phyloP scores from a whole-genome alignment of 2,888 invertebrate genomes.

The Macroteleia sp. region DNA sequence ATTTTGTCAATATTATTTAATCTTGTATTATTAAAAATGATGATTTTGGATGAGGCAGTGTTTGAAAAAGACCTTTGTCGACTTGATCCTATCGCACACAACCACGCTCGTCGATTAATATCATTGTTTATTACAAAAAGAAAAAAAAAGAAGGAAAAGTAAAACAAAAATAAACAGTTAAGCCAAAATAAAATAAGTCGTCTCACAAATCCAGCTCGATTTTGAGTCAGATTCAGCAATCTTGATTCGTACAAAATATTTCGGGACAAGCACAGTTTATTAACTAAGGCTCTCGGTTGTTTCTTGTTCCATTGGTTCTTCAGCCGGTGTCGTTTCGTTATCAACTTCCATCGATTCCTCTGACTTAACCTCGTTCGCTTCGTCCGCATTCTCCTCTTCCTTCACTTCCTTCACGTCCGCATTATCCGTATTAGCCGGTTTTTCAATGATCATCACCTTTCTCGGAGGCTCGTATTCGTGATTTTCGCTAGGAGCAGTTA shows the following conservation, averaged over 20 bases:
- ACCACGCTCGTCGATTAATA: conserved; percentile 38
- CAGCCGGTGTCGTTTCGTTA: conserved; percentile 73
- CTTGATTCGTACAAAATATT: conserved; percentile 28
- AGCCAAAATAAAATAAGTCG: conserved; percentile 6
- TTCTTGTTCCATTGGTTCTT: conserved; percentile 82
- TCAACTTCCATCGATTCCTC: conserved; percentile 81
- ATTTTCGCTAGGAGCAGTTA: conserved; percentile 6
- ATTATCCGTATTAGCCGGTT: too few species aligned
- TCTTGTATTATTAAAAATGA: too few species aligned
- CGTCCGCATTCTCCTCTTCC: conserved; percentile 1
- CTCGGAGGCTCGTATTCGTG: conserved; percentile 32
- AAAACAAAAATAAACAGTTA: conserved; percentile 6
- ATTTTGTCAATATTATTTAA: too few species aligned
- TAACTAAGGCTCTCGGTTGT: conserved; percentile 74
- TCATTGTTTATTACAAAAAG: conserved; percentile 20
- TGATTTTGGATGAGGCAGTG: too few species aligned
- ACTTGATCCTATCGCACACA: conserved; percentile 23
- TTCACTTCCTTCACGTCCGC: too few species aligned
- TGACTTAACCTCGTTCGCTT: conserved; percentile 60
- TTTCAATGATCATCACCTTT: conserved; percentile 47
- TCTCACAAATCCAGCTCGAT: neutral
- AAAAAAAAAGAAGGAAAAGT: neutral
- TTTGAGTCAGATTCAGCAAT: neutral
- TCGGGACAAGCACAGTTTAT: conserved; percentile 67
- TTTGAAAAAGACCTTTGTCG: conserved; percentile 30